phyloP scores from a whole-genome alignment of 2,797 vertebrate species.

The Peromyscus aztecus region DNA sequence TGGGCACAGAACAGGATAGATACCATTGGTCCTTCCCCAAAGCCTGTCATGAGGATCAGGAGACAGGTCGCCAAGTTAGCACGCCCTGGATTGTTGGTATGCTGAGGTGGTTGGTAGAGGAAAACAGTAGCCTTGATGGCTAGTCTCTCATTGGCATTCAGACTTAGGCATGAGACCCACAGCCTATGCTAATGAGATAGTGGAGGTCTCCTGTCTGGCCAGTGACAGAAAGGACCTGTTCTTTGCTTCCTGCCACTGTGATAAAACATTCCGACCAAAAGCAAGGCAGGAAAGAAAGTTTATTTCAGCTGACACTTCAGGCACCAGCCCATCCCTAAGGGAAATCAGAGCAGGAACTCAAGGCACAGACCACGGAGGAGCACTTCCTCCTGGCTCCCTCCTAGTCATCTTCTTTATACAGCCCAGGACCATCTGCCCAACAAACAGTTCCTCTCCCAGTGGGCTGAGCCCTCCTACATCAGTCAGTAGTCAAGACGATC shows the following conservation, averaged over 20 bases:
- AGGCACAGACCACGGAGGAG: not conserved
- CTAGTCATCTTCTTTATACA: too few species aligned
- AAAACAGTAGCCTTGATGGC: not conserved
- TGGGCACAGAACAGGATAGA: not conserved
- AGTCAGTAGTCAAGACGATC: not conserved
- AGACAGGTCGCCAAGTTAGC: not conserved
- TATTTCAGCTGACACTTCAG: not conserved
- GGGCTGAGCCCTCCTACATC: not conserved
- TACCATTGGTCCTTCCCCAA: not conserved
- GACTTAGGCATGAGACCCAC: not conserved
- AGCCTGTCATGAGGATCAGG: not conserved
- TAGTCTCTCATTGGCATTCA: not conserved
- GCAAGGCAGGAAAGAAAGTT: not conserved
- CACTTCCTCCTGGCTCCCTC: not conserved
- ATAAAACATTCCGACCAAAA: not conserved
- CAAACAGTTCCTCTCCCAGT: not conserved
- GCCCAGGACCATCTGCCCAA: not conserved
- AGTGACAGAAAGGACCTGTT: not conserved
- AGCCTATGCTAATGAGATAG: not conserved
- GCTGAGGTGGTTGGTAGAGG: not conserved
- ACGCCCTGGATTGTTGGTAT: not conserved
- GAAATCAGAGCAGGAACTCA: not conserved
- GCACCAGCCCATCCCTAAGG: not conserved
- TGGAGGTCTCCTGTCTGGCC: not conserved
- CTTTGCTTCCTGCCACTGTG: not conserved